Evolutionary conservation across 2,113 vertebrate species (phyloP).

Genomic region (Isichthys henryi): DNA sequence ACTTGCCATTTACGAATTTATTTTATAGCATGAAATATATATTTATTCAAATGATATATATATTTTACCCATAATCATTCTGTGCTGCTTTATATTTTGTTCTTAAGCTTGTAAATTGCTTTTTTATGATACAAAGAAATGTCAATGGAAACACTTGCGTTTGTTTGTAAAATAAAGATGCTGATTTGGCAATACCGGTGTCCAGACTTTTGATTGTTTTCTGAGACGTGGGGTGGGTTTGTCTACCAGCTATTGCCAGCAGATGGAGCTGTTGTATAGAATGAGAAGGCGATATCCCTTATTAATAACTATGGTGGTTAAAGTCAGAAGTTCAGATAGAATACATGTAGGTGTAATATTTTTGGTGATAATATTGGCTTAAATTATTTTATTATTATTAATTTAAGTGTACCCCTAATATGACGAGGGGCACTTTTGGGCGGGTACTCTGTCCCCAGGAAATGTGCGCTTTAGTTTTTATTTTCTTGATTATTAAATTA

Average conservation of each 20-base stretch:
- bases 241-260: neutral
- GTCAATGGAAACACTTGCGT: constrained; percentile 86
- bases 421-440: neutral
- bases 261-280: constrained; percentile 16
- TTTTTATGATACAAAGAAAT: constrained; percentile 95
- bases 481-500: neutral
- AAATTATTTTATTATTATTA: neutral
- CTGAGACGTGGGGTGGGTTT: neutral
- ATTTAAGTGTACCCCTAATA: neutral
- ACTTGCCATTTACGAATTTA: constrained; percentile 96
- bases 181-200: constrained; percentile 76
- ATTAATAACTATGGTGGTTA: neutral
- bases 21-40: constrained; percentile 99
- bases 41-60: constrained; percentile 99
- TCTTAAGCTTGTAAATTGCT: constrained; percentile 98
- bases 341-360: neutral
- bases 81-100: constrained; percentile 69
- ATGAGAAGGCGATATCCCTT: neutral
- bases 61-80: constrained; percentile 99
- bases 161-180: constrained; percentile 98
- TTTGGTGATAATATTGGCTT: neutral
- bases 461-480: neutral
- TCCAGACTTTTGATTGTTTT: constrained; percentile 22
- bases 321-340: neutral
- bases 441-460: neutral